phyloP scores from a whole-genome alignment of 2,113 vertebrate species.

The Gallinago undulata region DNA sequence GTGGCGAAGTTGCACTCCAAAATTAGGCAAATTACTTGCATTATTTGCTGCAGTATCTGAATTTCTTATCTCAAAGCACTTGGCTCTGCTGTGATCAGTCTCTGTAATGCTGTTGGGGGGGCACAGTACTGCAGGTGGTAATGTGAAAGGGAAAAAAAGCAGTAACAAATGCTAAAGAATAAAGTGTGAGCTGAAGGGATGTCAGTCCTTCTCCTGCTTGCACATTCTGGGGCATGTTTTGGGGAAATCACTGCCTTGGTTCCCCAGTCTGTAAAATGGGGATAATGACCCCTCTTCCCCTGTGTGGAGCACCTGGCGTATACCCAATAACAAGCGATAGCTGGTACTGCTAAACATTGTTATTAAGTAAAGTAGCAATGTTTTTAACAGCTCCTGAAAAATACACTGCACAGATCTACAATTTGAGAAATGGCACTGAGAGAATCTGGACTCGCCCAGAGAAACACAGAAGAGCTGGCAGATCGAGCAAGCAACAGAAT shows the following conservation, averaged over 20 bases:
- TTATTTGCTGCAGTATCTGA: not conserved
- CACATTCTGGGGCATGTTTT: not conserved
- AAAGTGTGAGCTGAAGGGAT: not conserved
- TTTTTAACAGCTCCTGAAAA: constrained; percentile 9
- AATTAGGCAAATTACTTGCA: not conserved
- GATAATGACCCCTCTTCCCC: not conserved
- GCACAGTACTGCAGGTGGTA: not conserved
- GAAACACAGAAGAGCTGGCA: not conserved
- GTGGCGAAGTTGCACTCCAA: not conserved
- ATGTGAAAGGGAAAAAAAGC: not conserved
- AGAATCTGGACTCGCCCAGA: not conserved
- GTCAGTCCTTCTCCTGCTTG: not conserved
- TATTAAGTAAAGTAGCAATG: not conserved
- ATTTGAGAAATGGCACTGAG: not conserved
- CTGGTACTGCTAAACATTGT: not conserved
- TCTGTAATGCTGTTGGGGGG: not conserved
- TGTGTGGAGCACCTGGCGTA: not conserved
- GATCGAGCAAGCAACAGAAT: not conserved
- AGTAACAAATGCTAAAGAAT: not conserved
- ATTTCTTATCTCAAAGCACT: not conserved
- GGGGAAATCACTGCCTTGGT: not conserved
- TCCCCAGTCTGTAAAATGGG: not conserved
- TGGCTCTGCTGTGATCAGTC: not conserved
- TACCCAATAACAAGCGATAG: not conserved
- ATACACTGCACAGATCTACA: not conserved